phyloP scores from a whole-genome alignment of 2,888 invertebrate species.

The Microchrysa polita region DNA sequence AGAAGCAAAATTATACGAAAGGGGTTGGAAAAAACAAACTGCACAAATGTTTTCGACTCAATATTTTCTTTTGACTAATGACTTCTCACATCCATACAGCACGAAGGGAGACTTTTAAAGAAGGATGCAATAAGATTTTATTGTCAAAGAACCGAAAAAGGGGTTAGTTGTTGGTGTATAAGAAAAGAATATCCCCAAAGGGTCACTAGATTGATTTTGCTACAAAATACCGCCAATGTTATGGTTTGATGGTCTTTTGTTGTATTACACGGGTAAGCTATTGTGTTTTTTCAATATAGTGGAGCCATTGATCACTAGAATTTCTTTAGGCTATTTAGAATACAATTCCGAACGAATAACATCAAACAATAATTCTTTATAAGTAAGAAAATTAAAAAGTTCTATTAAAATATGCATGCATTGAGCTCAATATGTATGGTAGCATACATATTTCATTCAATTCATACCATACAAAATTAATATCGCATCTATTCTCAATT shows the following conservation, averaged over 20 bases:
- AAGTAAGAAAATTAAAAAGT: no score
- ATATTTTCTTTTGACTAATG: background rate
- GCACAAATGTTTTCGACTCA: constrained; percentile 13
- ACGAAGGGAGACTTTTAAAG: background rate
- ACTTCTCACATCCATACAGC: background rate
- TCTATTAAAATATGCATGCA: no score
- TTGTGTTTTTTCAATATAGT: no score
- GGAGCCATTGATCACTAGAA: background rate
- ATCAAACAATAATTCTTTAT: background rate
- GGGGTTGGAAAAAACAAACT: constrained; percentile 11
- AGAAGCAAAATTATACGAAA: no score
- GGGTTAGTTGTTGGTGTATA: background rate
- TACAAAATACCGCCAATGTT: constrained; percentile 8
- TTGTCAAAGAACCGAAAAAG: no score
- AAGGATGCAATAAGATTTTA: no score
- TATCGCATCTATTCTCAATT: no score
- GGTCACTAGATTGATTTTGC: constrained; percentile 7
- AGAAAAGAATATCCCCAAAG: background rate
- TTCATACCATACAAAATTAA: no score
- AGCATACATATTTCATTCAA: no score
- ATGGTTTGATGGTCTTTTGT: background rate
- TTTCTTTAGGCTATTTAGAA: background rate
- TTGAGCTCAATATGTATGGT: no score
- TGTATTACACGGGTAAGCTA: no score
- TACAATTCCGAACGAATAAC: background rate